Evolutionary conservation across 2,888 invertebrate species (phyloP).

Genomic region (Trichacis sp.): DNA sequence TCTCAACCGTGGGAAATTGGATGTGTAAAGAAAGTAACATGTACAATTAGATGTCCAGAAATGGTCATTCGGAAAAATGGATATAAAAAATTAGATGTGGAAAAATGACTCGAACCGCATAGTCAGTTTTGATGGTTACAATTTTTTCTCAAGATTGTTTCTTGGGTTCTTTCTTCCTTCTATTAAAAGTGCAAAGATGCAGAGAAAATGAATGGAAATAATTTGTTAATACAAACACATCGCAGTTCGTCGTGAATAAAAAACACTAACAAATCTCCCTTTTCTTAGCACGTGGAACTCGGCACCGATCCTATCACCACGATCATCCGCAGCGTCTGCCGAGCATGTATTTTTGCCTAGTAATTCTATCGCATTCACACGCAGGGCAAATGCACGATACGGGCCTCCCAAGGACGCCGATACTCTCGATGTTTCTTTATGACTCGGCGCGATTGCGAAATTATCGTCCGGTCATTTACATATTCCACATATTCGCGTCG

Average conservation of each 20-base stretch:
- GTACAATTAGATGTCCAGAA: too few relatives aligned
- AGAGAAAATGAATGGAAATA: neutral
- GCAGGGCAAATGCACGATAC: slow-evolving; percentile 5
- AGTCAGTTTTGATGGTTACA: too few relatives aligned
- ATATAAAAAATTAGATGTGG: too few relatives aligned
- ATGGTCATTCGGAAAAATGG: too few relatives aligned
- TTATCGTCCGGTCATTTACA: slow-evolving; percentile 5
- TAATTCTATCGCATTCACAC: slow-evolving; percentile 4
- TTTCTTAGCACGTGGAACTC: neutral
- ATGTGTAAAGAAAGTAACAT: too few relatives aligned
- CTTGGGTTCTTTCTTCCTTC: too few relatives aligned
- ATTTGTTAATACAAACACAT: too few relatives aligned
- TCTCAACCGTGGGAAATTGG: too few relatives aligned
- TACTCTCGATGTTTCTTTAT: slow-evolving; percentile 3
- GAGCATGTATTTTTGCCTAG: neutral
- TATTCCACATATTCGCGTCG: neutral
- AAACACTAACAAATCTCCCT: neutral
- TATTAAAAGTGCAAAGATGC: neutral
- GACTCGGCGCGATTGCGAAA: slow-evolving; percentile 6
- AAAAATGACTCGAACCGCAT: too few relatives aligned
- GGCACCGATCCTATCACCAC: neutral
- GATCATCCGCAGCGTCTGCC: neutral
- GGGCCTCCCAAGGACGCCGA: neutral
- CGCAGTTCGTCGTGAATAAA: too few relatives aligned
- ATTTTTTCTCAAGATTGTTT: too few relatives aligned